These are phyloP conservation scores for Chorisops tibialis DNA, from an alignment of 2,888 invertebrate species.

Conservation along the genomic window DNA sequence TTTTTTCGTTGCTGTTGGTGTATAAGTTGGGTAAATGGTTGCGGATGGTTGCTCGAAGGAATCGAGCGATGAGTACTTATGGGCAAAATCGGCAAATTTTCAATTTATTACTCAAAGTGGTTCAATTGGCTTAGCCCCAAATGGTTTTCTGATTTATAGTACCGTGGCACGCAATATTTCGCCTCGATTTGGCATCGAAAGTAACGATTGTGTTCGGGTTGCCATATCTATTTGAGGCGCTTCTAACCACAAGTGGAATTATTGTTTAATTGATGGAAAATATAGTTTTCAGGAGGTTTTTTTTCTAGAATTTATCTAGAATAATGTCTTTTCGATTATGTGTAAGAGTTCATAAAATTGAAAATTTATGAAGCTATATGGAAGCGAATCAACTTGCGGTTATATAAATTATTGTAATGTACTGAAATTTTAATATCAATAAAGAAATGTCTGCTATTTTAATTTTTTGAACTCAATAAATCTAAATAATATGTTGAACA, in stretches of 20 bases:
- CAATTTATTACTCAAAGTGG: slow-evolving; percentile 45
- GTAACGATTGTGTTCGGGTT: slow-evolving; percentile 33
- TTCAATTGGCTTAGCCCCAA: slow-evolving; percentile 43
- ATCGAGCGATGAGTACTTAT: slow-evolving; percentile 5
- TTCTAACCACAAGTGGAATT: slow-evolving; percentile 11
- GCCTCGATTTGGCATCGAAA: slow-evolving; percentile 30
- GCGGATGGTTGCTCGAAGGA: background rate
- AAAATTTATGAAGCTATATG: no score
- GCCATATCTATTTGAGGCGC: slow-evolving; percentile 32
- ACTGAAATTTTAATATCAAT: no score
- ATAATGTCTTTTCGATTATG: no score
- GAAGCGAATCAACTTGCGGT: no score
- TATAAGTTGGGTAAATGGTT: no score
- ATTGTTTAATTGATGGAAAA: slow-evolving; percentile 18
- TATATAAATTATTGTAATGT: no score
- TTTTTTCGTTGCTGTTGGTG: no score
- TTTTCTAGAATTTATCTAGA: background rate
- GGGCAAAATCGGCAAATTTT: slow-evolving; percentile 42
- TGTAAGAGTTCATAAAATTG: no score
- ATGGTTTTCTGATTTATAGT: slow-evolving; percentile 47
- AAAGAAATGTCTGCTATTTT: no score
- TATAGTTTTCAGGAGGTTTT: background rate
- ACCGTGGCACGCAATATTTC: slow-evolving; percentile 44
- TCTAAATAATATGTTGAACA: no score
- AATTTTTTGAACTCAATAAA: no score